phyloP scores from a whole-genome alignment of 2,888 invertebrate genomes.

The Agrypnus murinus region DNA sequence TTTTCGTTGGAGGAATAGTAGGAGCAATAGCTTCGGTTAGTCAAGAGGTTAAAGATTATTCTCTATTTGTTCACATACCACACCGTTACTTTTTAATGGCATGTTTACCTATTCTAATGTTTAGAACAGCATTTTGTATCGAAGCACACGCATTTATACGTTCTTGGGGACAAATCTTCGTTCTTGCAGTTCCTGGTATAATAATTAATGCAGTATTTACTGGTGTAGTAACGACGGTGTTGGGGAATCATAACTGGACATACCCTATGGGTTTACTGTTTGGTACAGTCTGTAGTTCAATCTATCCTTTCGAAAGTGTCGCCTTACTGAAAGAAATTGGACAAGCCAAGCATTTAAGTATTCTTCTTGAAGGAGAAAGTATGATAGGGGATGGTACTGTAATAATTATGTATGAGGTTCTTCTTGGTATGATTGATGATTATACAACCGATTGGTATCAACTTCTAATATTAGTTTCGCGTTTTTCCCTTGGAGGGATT shows the following conservation, averaged over 20 bases:
- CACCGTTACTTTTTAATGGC: constrained; percentile 22
- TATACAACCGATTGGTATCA: constrained; percentile 20
- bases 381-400: constrained; percentile 35
- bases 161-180: constrained; percentile 40
- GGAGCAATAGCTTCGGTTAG: neutral
- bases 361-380: constrained; percentile 43
- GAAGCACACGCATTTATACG: constrained; percentile 40
- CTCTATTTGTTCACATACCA: neutral
- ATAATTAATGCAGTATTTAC: constrained; percentile 26
- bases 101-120: constrained; percentile 36
- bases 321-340: constrained; percentile 36
- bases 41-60: neutral
- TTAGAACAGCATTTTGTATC: constrained; percentile 32
- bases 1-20: constrained; percentile 2
- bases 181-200: constrained; percentile 30
- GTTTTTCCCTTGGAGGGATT: constrained; percentile 37
- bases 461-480: constrained; percentile 20
- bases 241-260: constrained; percentile 5
- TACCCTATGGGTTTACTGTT: constrained; percentile 32
- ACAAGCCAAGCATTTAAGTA: constrained; percentile 36
- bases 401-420: constrained; percentile 33
- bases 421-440: constrained; percentile 20
- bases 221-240: constrained; percentile 34
- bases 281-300: constrained; percentile 28
- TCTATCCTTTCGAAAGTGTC: constrained; percentile 34